Evolutionary conservation across 2,113 vertebrate species (phyloP).

Genomic region (Hypomesus transpacificus): DNA sequence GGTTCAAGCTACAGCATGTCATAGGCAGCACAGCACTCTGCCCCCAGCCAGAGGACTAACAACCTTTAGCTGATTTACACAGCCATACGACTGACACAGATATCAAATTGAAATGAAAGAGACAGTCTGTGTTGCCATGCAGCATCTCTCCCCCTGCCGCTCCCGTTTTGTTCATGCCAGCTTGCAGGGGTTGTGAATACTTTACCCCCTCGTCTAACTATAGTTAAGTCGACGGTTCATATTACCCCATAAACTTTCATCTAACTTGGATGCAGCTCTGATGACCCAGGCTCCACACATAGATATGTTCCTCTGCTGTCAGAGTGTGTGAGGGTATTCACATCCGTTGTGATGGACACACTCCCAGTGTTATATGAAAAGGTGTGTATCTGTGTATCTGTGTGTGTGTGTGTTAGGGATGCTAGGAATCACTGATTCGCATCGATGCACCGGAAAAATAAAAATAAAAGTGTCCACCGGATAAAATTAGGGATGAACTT

Average conservation of each 20-base stretch:
- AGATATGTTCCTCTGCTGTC: too few species aligned
- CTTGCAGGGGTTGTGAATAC: conserved; percentile 38
- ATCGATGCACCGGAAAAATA: too few species aligned
- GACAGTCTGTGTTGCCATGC: conserved; percentile 50
- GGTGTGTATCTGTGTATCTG: not conserved
- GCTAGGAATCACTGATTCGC: not conserved
- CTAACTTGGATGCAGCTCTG: conserved; percentile 10
- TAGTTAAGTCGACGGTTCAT: conserved; percentile 19
- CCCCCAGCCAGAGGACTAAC: not conserved
- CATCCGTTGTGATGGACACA: too few species aligned
- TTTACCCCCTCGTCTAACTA: conserved; percentile 23
- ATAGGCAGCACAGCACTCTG: not conserved
- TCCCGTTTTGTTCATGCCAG: not conserved
- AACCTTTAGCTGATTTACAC: not conserved
- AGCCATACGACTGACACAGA: conserved; percentile 18
- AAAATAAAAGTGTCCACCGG: too few species aligned
- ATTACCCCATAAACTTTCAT: conserved; percentile 28
- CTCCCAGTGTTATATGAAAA: too few species aligned
- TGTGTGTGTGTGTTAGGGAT: not conserved
- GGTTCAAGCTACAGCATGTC: not conserved
- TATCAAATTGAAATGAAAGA: conserved; percentile 30
- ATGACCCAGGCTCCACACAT: not conserved
- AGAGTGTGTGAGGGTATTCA: too few species aligned
- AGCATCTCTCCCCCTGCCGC: conserved; percentile 32
- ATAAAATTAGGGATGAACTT: too few species aligned